Evolutionary conservation across 2,113 vertebrate species (phyloP).

Genomic region (Urocynchramus pylzowi): DNA sequence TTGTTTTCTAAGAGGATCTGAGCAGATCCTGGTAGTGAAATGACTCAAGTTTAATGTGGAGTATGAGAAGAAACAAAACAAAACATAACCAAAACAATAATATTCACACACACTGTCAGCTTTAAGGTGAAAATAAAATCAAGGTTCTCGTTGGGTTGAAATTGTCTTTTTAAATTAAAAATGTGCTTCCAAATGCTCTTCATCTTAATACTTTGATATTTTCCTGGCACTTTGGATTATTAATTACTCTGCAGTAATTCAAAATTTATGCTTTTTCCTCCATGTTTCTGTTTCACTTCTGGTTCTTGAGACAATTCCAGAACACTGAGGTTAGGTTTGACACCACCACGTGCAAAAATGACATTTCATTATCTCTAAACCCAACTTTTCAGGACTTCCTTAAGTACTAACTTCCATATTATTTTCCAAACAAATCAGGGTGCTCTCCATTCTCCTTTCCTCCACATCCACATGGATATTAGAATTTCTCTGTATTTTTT

Average conservation of each 20-base stretch:
- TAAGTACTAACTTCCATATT: fast-evolving
- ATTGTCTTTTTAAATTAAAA: not conserved
- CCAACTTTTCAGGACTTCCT: not conserved
- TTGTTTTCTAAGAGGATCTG: not conserved
- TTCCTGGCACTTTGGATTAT: not conserved
- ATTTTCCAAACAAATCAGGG: not conserved
- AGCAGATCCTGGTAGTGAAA: not conserved
- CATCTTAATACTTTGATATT: not conserved
- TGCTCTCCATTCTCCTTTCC: not conserved
- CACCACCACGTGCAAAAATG: not conserved
- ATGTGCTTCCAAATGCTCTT: not conserved
- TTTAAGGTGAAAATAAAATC: not conserved
- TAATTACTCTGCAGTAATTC: not conserved
- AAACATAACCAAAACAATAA: not conserved
- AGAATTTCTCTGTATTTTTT: not conserved
- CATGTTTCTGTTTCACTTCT: not conserved
- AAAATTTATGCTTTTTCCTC: not conserved
- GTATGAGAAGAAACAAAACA: not conserved
- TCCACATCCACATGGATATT: not conserved
- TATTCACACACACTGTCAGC: not conserved
- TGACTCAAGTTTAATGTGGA: not conserved
- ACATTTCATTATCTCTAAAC: not conserved
- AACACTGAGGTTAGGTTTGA: not conserved
- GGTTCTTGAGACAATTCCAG: not conserved
- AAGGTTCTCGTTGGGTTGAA: not conserved